Percentiles rank a stretch among this genome's conserved stretches.
phyloP scores from a whole-genome alignment of 2,888 invertebrate species.

The Charanyca ferruginea region DNA sequence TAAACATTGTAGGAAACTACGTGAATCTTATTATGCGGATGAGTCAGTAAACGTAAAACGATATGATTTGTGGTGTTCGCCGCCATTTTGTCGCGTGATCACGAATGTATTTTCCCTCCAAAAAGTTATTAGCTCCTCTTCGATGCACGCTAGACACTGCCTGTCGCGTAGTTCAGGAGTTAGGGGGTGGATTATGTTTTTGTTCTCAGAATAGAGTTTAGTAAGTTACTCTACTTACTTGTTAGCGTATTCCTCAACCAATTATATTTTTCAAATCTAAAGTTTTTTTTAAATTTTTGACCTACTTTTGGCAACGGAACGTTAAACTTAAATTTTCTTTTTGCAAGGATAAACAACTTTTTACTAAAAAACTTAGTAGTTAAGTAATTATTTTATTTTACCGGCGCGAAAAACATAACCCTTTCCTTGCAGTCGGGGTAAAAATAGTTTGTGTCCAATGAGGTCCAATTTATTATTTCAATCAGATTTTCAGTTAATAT shows the following conservation, averaged over 20 bases:
- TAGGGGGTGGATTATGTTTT: background rate
- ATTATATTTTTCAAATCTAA: background rate
- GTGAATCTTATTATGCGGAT: slow-evolving; percentile 52
- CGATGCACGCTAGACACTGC: slow-evolving; percentile 85
- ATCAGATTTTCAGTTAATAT: too few relatives aligned
- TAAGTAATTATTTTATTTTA: too few relatives aligned
- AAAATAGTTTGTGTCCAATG: too few relatives aligned
- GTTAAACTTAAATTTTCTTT: too few relatives aligned
- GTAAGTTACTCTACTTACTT: background rate
- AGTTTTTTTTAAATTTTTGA: too few relatives aligned
- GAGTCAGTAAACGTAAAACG: slow-evolving; percentile 62
- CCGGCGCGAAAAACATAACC: too few relatives aligned
- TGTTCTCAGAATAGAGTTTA: background rate
- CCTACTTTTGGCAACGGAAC: too few relatives aligned
- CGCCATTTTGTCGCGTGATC: slow-evolving; percentile 79
- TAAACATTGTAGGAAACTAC: slow-evolving; percentile 49
- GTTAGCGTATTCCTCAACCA: background rate
- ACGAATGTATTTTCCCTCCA: slow-evolving; percentile 78
- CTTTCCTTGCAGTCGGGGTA: too few relatives aligned
- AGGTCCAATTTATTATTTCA: too few relatives aligned
- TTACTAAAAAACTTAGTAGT: too few relatives aligned
- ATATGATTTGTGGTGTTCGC: slow-evolving; percentile 62
- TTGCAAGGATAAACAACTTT: too few relatives aligned
- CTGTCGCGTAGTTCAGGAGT: slow-evolving; percentile 81
- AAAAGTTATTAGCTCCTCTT: slow-evolving; percentile 72